These are phyloP conservation scores for Alces alces DNA, from an alignment of 2,113 vertebrate genomes.

Conservation along the genomic window DNA sequence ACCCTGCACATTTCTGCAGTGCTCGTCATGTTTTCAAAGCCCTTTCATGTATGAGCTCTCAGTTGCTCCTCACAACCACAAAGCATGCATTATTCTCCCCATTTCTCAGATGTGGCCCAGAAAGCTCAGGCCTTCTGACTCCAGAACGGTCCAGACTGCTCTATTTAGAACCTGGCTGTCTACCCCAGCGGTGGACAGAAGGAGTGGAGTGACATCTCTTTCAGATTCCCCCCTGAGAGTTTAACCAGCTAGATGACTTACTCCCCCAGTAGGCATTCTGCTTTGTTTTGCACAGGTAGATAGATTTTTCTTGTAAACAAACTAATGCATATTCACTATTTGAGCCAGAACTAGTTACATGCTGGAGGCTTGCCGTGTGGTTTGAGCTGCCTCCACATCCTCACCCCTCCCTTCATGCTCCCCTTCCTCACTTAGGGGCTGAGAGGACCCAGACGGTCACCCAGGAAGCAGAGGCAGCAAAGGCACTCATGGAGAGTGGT, in stretches of 20 bases:
- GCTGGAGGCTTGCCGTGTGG: neutral
- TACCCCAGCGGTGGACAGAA: neutral
- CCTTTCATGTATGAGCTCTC: neutral
- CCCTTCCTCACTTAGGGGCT: neutral
- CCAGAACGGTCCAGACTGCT: neutral
- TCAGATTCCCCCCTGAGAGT: neutral
- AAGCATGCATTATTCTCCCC: neutral
- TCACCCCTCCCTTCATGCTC: neutral
- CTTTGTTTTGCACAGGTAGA: constrained; percentile 48
- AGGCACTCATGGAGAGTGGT: neutral
- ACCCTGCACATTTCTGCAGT: neutral
- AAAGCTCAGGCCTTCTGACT: neutral
- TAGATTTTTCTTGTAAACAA: neutral
- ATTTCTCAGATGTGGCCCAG: neutral
- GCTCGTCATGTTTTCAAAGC: neutral
- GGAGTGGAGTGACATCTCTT: neutral
- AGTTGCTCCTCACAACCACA: accelerated
- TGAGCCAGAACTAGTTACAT: neutral
- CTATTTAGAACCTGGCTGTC: neutral
- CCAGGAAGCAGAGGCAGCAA: neutral
- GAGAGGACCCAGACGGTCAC: neutral
- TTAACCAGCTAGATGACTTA: neutral
- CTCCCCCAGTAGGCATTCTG: neutral
- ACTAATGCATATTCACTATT: neutral
- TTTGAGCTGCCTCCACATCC: neutral